Percentiles rank a stretch among this genome's conserved stretches.
Evolutionary conservation across 2,888 invertebrate species (phyloP).

Genomic region (Dendrolimus houi): DNA sequence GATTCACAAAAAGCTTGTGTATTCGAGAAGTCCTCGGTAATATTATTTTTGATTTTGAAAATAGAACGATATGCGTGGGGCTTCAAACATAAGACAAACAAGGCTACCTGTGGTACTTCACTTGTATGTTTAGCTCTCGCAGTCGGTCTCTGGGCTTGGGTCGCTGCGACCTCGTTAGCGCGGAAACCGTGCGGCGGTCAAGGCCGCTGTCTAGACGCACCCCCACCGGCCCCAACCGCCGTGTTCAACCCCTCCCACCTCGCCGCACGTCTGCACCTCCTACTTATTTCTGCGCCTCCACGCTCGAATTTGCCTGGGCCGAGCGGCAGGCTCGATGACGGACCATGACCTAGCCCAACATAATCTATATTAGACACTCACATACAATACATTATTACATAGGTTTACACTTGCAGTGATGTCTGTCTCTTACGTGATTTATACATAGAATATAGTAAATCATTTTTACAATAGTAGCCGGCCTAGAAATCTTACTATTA

Average conservation of each 20-base stretch:
- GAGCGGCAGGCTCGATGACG: constrained; percentile 21
- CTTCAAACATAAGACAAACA: neutral
- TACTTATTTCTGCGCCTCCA: constrained; percentile 43
- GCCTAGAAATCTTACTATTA: too few species aligned
- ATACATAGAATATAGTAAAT: too few species aligned
- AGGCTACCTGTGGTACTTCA: neutral
- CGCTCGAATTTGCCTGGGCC: constrained; percentile 48
- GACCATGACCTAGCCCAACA: constrained; percentile 46
- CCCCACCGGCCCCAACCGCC: constrained; percentile 28
- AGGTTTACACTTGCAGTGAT: too few species aligned
- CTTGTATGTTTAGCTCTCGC: constrained; percentile 17
- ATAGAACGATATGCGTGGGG: neutral
- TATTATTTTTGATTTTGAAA: neutral
- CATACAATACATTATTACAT: too few species aligned
- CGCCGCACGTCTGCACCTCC: constrained; percentile 5
- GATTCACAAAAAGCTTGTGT: too few species aligned
- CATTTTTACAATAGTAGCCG: too few species aligned
- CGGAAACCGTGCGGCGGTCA: constrained; percentile 70
- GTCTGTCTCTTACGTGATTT: too few species aligned
- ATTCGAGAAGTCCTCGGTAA: too few species aligned
- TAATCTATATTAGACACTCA: neutral
- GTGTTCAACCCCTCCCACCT: constrained; percentile 20
- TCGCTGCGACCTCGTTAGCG: constrained; percentile 59
- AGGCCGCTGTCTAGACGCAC: constrained; percentile 69
- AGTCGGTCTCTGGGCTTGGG: constrained; percentile 65